Conservation (phyloP, 2,113 vertebrate genomes). For the Larimichthys polyactis region DNA sequence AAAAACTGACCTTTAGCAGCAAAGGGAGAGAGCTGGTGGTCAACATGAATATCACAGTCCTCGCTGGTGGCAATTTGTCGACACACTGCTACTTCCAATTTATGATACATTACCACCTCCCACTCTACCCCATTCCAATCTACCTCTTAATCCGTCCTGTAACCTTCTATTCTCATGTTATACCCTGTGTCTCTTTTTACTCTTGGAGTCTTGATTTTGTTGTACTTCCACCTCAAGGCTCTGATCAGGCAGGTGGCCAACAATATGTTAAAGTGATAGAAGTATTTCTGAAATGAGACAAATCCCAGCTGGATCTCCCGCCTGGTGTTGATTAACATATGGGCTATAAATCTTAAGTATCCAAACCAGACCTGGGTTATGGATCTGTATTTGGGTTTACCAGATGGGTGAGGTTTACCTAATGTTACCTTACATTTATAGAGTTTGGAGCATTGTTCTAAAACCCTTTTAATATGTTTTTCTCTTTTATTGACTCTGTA, state of each 20-base stretch:
- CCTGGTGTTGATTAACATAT: conserved; percentile 19
- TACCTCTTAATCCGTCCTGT: not conserved
- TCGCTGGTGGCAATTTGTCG: conserved; percentile 7
- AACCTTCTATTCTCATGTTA: not conserved
- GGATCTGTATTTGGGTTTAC: conserved; percentile 1
- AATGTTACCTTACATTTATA: not conserved
- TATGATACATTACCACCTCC: not conserved
- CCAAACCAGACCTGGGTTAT: conserved; percentile 7
- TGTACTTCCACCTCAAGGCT: not conserved
- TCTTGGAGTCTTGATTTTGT: not conserved
- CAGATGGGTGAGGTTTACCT: conserved; percentile 18
- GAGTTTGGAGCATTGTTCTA: conserved; percentile 1
- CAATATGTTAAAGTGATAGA: conserved; percentile 4
- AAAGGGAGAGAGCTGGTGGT: conserved; percentile 22
- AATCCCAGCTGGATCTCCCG: conserved; percentile 26
- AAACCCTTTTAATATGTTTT: conserved; percentile 3
- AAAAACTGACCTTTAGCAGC: conserved; percentile 70
- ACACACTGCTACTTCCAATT: conserved; percentile 10
- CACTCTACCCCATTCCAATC: not conserved
- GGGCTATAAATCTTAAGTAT: conserved; percentile 30
- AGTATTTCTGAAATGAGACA: conserved; percentile 9
- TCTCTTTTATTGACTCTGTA: conserved; percentile 15
- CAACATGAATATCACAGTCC: conserved; percentile 49
- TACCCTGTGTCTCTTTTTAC: not conserved
- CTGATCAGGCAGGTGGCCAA: conserved; percentile 14